A percentile compares a stretch with the other conserved stretches of the same genome.
These are phyloP conservation scores for Tigriopus japonicus DNA, from an alignment of 1,140 invertebrate genomes.

Conservation along the genomic window DNA sequence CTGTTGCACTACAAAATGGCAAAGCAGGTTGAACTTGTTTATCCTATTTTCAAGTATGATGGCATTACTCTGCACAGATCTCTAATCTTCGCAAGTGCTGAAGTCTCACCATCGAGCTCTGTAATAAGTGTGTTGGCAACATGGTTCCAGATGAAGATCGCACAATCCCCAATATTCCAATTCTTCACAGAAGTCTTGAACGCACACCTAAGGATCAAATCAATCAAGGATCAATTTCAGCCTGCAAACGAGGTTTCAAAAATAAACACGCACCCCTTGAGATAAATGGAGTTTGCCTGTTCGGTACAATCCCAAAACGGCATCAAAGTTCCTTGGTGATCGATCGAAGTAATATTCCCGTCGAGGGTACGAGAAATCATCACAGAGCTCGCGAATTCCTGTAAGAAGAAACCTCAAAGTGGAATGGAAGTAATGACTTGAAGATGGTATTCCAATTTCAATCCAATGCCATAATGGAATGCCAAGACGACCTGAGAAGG, in stretches of 20 bases:
- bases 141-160: constrained; percentile 11
- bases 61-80: too few relatives aligned
- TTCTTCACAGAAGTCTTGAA: constrained; percentile 13
- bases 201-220: constrained; percentile 3
- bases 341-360: constrained; percentile 9
- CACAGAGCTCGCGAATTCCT: constrained; percentile 7
- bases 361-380: not conserved
- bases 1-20: too few relatives aligned
- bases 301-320: constrained; percentile 2
- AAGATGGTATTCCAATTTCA: not conserved
- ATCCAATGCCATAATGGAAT: too few relatives aligned
- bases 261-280: constrained; percentile 9
- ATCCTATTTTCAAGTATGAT: too few relatives aligned
- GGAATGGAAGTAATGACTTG: too few relatives aligned
- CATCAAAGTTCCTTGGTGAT: constrained; percentile 10
- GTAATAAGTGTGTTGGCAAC: constrained; percentile 12
- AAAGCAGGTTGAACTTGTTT: too few relatives aligned
- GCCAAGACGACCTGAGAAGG: too few relatives aligned
- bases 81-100: too few relatives aligned
- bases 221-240: too few relatives aligned
- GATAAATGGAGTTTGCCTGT: constrained; percentile 12
- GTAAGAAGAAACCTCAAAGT: not conserved
- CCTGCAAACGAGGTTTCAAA: too few relatives aligned
- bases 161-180: constrained; percentile 10
- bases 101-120: constrained; percentile 8